Conservation (phyloP, 92 coral and sea anemone species). For the Siderastrea radians region DNA sequence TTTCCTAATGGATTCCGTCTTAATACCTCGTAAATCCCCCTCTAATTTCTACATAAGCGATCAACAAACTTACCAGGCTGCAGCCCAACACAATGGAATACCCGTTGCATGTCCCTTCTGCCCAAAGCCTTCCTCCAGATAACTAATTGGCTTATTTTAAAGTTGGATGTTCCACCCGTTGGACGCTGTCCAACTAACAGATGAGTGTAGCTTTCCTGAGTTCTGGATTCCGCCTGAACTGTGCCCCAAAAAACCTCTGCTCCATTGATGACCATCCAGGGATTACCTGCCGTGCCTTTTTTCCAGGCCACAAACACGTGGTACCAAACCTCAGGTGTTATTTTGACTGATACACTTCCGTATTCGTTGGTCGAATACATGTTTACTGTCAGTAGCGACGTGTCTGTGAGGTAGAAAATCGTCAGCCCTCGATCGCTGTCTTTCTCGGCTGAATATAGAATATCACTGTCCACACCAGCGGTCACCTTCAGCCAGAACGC, state of each 20-base stretch:
- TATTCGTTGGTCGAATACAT: background rate
- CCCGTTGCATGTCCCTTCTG: slow-evolving; percentile 1
- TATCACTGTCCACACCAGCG: background rate
- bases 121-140: slow-evolving; percentile 63
- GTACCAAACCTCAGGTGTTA: slow-evolving; percentile 17
- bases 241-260: slow-evolving; percentile 14
- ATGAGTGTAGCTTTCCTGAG: background rate
- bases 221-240: background rate
- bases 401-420: background rate
- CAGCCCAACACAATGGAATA: slow-evolving; percentile 50
- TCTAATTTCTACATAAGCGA: background rate
- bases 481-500: slow-evolving; percentile 47
- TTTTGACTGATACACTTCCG: background rate
- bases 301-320: slow-evolving; percentile 51
- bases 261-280: slow-evolving; percentile 32
- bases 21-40: too few relatives aligned
- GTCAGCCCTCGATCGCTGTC: slow-evolving; percentile 29
- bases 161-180: slow-evolving; percentile 10
- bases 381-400: background rate
- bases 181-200: slow-evolving; percentile 27
- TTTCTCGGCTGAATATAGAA: slow-evolving; percentile 32
- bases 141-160: slow-evolving; percentile 25
- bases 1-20: too few relatives aligned
- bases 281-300: background rate
- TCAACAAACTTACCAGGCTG: slow-evolving; percentile 43